phyloP scores from a whole-genome alignment of 2,797 vertebrate genomes.

The Selene dorsalis region DNA sequence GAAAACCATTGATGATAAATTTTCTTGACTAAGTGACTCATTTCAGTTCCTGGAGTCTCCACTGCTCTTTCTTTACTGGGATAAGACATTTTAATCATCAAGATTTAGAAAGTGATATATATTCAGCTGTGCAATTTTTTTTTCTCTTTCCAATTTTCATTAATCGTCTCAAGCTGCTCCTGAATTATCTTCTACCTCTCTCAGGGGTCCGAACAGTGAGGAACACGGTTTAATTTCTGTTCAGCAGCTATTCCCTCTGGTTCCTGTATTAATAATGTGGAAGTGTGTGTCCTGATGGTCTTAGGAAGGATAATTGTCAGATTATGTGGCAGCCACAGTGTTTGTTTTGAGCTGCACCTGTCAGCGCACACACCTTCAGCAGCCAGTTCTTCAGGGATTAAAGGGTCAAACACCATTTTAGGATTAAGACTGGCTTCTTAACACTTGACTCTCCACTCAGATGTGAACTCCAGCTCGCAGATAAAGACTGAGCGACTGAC shows the following conservation, averaged over 20 bases:
- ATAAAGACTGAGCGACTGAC: constrained; percentile 20
- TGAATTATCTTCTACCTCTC: not conserved
- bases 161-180: not conserved
- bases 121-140: not conserved
- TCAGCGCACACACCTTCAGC: constrained; percentile 13
- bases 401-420: constrained; percentile 51
- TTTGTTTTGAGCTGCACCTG: constrained; percentile 45
- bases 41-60: not conserved
- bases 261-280: not conserved
- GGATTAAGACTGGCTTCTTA: constrained; percentile 63
- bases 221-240: not conserved
- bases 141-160: not conserved
- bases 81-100: not conserved
- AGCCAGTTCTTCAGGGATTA: constrained; percentile 50
- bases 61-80: not conserved
- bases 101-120: not conserved
- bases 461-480: constrained; percentile 26
- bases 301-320: constrained; percentile 25
- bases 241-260: not conserved
- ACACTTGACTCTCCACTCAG: constrained; percentile 35
- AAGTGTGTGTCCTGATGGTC: not conserved
- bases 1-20: not conserved
- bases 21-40: not conserved
- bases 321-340: constrained; percentile 18
- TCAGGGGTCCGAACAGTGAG: not conserved